phyloP scores from a whole-genome alignment of 1,140 invertebrate genomes.

The Saccostrea glomerata region DNA sequence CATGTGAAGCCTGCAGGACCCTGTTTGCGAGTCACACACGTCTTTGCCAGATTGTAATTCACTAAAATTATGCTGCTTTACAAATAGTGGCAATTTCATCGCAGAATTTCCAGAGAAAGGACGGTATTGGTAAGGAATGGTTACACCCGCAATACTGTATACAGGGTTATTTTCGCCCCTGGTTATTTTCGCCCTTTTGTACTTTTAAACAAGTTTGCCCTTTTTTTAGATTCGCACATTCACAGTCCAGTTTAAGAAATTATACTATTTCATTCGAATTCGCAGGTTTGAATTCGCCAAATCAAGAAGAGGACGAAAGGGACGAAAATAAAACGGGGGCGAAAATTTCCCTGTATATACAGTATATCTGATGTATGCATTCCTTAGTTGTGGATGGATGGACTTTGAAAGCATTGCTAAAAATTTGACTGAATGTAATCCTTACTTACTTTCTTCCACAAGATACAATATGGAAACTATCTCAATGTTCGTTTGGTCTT shows the following conservation, averaged over 20 bases:
- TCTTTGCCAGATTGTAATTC: conserved; percentile 41
- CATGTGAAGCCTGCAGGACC: conserved; percentile 7
- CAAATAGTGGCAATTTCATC: background rate
- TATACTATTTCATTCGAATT: no score
- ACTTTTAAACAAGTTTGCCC: no score
- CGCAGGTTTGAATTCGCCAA: no score
- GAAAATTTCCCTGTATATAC: no score
- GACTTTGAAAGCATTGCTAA: conserved; percentile 26
- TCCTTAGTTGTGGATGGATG: conserved; percentile 14
- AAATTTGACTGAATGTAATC: conserved; percentile 16
- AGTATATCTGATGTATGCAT: conserved; percentile 16
- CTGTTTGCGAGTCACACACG: conserved; percentile 32
- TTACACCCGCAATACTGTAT: conserved; percentile 41
- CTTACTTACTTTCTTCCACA: conserved; percentile 40
- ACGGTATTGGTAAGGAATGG: conserved; percentile 14
- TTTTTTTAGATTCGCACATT: no score
- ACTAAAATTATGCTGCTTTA: conserved; percentile 40
- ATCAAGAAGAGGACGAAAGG: no score
- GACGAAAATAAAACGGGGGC: no score
- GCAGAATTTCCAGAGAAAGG: background rate
- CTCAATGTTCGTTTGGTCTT: background rate
- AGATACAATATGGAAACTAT: conserved; percentile 32
- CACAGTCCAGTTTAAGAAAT: no score
- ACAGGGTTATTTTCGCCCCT: no score
- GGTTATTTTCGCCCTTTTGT: no score